phyloP scores from a whole-genome alignment of 2,888 invertebrate species.

The Ophonus ardosiacus region DNA sequence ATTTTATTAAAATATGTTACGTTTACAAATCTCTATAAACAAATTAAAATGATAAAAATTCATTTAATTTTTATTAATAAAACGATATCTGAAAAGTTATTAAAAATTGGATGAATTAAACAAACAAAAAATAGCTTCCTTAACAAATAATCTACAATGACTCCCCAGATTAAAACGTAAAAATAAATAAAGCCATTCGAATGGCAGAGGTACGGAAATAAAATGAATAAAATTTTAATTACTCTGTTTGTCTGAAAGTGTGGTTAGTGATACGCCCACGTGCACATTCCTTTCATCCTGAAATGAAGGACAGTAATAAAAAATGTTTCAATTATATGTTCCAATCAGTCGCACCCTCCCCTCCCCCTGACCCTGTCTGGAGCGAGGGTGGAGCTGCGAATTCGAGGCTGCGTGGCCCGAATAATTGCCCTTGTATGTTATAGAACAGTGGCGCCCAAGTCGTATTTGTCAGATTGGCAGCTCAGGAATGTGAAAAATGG shows the following conservation, averaged over 20 bases:
- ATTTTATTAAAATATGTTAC: no score
- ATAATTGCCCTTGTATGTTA: slow-evolving; percentile 45
- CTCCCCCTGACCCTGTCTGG: no score
- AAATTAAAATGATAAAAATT: no score
- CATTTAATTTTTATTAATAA: no score
- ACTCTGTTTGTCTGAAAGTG: not conserved
- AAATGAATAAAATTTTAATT: slow-evolving; percentile 27
- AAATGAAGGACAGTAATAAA: slow-evolving; percentile 54
- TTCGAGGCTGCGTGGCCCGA: slow-evolving; percentile 15
- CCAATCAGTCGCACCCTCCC: slow-evolving; percentile 45
- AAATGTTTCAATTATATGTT: slow-evolving; percentile 63
- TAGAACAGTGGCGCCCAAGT: not conserved
- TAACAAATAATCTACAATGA: not conserved
- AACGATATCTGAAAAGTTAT: not conserved
- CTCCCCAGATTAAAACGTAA: not conserved
- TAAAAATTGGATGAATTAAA: not conserved
- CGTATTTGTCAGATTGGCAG: not conserved
- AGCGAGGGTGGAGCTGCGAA: not conserved
- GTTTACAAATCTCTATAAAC: no score
- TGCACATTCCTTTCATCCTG: slow-evolving; percentile 45
- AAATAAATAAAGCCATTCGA: not conserved
- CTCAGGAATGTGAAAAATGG: not conserved
- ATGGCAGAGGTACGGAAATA: not conserved
- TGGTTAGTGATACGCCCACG: not conserved
- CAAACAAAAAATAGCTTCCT: not conserved